phyloP scores from a whole-genome alignment of 92 coral and sea anemone species.

The Palythoa caribaeorum region DNA sequence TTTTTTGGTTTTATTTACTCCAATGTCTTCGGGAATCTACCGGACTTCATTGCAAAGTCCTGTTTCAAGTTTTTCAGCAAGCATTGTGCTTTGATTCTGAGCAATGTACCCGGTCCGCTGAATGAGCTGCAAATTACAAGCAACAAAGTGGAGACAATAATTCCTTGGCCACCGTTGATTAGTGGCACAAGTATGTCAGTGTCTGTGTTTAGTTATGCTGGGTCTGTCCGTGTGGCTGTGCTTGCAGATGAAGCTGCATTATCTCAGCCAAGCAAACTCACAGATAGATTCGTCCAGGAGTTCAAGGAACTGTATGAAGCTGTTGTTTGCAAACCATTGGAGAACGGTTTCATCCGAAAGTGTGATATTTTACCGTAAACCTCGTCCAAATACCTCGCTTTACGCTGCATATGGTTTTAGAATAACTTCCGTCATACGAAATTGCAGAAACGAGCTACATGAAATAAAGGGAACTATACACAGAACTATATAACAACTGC shows the following conservation, averaged over 20 bases:
- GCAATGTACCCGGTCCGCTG: slow-evolving; percentile 96
- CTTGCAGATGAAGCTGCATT: slow-evolving; percentile 86
- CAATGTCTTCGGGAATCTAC: slow-evolving; percentile 80
- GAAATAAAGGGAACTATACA: too few relatives aligned
- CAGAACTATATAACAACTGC: too few relatives aligned
- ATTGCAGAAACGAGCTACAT: too few relatives aligned
- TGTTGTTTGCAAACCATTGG: slow-evolving; percentile 31
- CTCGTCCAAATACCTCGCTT: too few relatives aligned
- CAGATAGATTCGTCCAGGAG: slow-evolving; percentile 79
- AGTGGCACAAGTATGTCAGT: slow-evolving; percentile 94
- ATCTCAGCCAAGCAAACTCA: slow-evolving; percentile 76
- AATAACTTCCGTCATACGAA: too few relatives aligned
- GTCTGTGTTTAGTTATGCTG: slow-evolving; percentile 96
- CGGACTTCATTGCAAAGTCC: slow-evolving; percentile 83
- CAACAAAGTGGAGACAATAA: slow-evolving; percentile 80
- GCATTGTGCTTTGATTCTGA: slow-evolving; percentile 83
- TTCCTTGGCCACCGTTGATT: slow-evolving; percentile 96
- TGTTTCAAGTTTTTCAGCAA: slow-evolving; percentile 76
- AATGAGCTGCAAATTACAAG: slow-evolving; percentile 80
- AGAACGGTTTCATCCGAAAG: slow-evolving; percentile 8
- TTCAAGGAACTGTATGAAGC: slow-evolving; percentile 78
- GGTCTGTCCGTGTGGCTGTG: slow-evolving; percentile 86
- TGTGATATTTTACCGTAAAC: not conserved
- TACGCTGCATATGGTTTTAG: too few relatives aligned
- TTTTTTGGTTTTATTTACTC: slow-evolving; percentile 81